These are phyloP conservation scores for Nyctibius grandis DNA, from an alignment of 2,797 vertebrate species.

Conservation along the genomic window DNA sequence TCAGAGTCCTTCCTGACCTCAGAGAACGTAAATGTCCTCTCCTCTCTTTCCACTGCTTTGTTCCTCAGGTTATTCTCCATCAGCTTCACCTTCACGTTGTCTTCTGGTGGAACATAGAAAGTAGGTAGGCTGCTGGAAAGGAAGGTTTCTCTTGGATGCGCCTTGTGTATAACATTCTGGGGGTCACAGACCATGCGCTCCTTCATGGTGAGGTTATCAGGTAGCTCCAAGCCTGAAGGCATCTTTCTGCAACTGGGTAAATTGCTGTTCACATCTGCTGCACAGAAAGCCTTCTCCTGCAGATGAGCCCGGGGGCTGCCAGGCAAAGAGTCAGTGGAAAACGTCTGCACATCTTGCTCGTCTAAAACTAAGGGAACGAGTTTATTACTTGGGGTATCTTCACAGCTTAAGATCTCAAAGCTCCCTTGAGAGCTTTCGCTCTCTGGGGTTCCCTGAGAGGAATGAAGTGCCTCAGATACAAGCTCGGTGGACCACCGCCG, in stretches of 20 bases:
- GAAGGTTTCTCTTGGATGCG: conserved; percentile 62
- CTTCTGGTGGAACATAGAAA: conserved; percentile 86
- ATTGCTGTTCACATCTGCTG: conserved; percentile 26
- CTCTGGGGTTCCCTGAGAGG: conserved; percentile 86
- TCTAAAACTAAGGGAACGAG: conserved; percentile 41
- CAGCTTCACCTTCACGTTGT: conserved; percentile 52
- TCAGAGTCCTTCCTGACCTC: conserved; percentile 75
- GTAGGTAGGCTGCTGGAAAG: conserved; percentile 83
- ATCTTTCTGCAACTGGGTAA: not conserved
- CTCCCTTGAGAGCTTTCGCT: conserved; percentile 93
- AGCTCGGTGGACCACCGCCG: conserved; percentile 84
- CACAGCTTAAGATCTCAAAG: conserved; percentile 85
- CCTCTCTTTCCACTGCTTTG: conserved; percentile 62
- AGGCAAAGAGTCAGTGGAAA: conserved; percentile 2
- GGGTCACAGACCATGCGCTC: not conserved
- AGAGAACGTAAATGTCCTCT: conserved; percentile 44
- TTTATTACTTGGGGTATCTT: conserved; percentile 74
- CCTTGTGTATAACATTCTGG: conserved; percentile 25
- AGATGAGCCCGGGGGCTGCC: conserved; percentile 13
- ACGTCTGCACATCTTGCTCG: conserved; percentile 24
- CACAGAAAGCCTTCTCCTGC: conserved; percentile 18
- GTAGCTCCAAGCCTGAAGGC: conserved; percentile 22
- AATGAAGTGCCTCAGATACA: conserved; percentile 71
- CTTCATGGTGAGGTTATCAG: conserved; percentile 19
- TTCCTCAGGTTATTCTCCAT: conserved; percentile 63